A percentile compares a stretch with the other conserved stretches of the same genome.
These are phyloP conservation scores for Coenonympha glycerion DNA, from an alignment of 2,888 invertebrate species.

Conservation along the genomic window DNA sequence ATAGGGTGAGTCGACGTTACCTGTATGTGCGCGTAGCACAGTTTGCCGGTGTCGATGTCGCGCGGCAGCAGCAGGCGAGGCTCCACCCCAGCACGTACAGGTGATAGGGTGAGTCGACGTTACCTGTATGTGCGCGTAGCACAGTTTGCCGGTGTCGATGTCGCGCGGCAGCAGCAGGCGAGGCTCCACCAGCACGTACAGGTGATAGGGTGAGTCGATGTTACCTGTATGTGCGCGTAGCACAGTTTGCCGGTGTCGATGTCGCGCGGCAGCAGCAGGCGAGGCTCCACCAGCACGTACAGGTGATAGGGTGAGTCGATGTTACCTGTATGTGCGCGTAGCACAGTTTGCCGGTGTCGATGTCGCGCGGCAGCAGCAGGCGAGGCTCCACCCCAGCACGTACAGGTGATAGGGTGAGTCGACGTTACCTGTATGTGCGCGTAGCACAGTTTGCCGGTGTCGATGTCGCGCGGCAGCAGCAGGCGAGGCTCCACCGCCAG, in stretches of 20 bases:
- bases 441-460: constrained; percentile 86
- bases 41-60: constrained; percentile 85
- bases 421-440: too few species aligned
- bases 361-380: constrained; percentile 89
- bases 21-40: constrained; percentile 91
- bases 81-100: constrained; percentile 94
- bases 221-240: constrained; percentile 89
- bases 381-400: constrained; percentile 93
- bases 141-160: constrained; percentile 84
- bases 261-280: constrained; percentile 91
- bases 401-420: too few species aligned
- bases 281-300: constrained; percentile 93
- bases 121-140: constrained; percentile 91
- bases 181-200: constrained; percentile 95
- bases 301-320: too few species aligned
- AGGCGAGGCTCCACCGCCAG: constrained; percentile 93
- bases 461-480: constrained; percentile 89
- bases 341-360: constrained; percentile 85
- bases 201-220: too few species aligned
- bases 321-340: constrained; percentile 91
- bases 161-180: constrained; percentile 91
- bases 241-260: constrained; percentile 86
- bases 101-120: too few species aligned
- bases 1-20: too few species aligned
- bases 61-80: constrained; percentile 90